phyloP scores from a whole-genome alignment of 2,888 invertebrate species.

The Tetropium fuscum region DNA sequence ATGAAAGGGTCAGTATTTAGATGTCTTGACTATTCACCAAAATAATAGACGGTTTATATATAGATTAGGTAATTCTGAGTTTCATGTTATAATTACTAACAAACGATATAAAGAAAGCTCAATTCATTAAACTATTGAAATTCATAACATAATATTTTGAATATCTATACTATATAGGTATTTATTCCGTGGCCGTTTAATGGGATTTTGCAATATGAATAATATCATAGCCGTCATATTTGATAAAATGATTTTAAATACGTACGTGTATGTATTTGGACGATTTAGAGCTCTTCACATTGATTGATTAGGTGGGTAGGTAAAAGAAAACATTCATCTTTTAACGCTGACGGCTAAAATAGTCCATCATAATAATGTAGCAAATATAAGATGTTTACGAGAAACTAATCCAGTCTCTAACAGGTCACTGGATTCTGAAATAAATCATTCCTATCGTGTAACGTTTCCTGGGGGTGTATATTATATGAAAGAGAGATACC shows the following conservation, averaged over 20 bases:
- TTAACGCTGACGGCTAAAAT: slow-evolving; percentile 30
- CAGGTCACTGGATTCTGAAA: slow-evolving; percentile 7
- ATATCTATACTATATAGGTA: too few relatives aligned
- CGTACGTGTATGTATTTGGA: too few relatives aligned
- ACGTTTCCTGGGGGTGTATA: too few relatives aligned
- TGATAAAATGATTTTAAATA: slow-evolving; percentile 15
- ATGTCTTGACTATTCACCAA: too few relatives aligned
- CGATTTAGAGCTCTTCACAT: slow-evolving; percentile 1
- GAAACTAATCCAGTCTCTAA: slow-evolving; percentile 11
- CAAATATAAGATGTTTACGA: slow-evolving; percentile 15
- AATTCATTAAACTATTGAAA: too few relatives aligned
- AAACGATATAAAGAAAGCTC: too few relatives aligned
- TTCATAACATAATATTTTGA: too few relatives aligned
- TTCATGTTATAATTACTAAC: too few relatives aligned
- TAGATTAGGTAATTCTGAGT: too few relatives aligned
- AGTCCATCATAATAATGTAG: slow-evolving; percentile 27
- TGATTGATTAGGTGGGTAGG: slow-evolving; percentile 18
- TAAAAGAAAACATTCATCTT: slow-evolving; percentile 34
- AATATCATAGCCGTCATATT: slow-evolving; percentile 3
- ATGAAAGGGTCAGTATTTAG: too few relatives aligned
- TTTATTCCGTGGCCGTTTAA: slow-evolving; percentile 1
- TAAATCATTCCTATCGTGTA: slow-evolving; percentile 5
- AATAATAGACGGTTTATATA: too few relatives aligned
- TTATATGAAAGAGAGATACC: too few relatives aligned
- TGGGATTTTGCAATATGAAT: slow-evolving; percentile 12